Conservation (phyloP, 2,888 invertebrate genomes). For the Galeopsomyia nigrocyanea region DNA sequence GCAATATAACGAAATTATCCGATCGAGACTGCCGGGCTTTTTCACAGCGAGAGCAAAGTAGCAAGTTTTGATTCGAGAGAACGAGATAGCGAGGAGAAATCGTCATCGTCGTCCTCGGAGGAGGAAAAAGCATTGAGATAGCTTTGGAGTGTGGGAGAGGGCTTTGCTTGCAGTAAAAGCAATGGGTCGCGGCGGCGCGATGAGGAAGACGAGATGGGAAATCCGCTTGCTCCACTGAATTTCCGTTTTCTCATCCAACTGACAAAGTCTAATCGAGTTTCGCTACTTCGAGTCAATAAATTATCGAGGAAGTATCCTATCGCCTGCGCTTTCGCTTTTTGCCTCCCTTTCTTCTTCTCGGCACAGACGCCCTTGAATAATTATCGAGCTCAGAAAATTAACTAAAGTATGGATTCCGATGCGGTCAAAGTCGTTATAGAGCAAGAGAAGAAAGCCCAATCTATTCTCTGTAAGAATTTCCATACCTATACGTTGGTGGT, state of each 20-base stretch:
- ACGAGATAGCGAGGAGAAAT: too few relatives aligned
- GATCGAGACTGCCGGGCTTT: slow-evolving; percentile 20
- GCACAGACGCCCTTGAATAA: slow-evolving; percentile 30
- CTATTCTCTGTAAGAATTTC: too few relatives aligned
- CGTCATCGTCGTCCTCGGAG: too few relatives aligned
- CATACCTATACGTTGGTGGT: neutral
- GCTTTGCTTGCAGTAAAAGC: slow-evolving; percentile 11
- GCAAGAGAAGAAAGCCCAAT: too few relatives aligned
- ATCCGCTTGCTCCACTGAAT: slow-evolving; percentile 55
- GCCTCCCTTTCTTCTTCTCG: neutral
- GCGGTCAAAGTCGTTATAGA: neutral
- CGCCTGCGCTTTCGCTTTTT: neutral
- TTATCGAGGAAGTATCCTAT: slow-evolving; percentile 55
- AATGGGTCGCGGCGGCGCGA: slow-evolving; percentile 14
- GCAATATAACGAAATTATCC: slow-evolving; percentile 40
- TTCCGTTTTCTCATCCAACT: slow-evolving; percentile 57
- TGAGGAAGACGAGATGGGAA: slow-evolving; percentile 45
- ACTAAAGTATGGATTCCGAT: slow-evolving; percentile 22
- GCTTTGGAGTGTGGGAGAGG: too few relatives aligned
- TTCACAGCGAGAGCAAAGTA: slow-evolving; percentile 16
- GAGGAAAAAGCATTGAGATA: too few relatives aligned
- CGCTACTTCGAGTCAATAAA: slow-evolving; percentile 55
- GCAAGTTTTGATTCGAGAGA: slow-evolving; percentile 35
- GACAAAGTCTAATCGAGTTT: slow-evolving; percentile 59
- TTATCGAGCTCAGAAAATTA: slow-evolving; percentile 20